Percentiles rank a stretch among this genome's conserved stretches.
phyloP scores from a whole-genome alignment of 1,140 invertebrate species.

The Schlechtendalia chinensis region DNA sequence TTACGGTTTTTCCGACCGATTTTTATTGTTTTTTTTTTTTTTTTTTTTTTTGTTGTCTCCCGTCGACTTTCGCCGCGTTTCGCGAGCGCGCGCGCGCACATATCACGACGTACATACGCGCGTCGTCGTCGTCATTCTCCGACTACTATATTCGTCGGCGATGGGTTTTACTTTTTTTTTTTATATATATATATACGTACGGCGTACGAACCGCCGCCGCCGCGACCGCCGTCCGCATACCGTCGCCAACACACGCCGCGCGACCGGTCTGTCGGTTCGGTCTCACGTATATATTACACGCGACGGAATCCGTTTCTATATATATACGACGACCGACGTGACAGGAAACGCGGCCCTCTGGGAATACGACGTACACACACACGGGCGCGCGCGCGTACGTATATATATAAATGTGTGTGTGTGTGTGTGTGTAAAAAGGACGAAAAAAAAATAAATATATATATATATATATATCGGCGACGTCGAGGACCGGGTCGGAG shows the following conservation, averaged over 20 bases:
- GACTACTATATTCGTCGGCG: not conserved
- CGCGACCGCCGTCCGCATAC: not conserved
- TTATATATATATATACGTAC: too few relatives aligned
- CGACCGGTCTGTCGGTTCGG: not conserved
- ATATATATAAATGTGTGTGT: too few relatives aligned
- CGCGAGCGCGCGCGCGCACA: too few relatives aligned
- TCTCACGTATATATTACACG: not conserved
- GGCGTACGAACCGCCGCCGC: not conserved
- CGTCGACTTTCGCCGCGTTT: too few relatives aligned
- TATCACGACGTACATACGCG: too few relatives aligned
- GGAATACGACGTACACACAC: too few relatives aligned
- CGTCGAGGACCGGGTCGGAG: not conserved
- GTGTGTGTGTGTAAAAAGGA: not conserved
- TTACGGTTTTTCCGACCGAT: too few relatives aligned
- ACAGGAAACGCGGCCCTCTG: not conserved
- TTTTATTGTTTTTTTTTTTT: too few relatives aligned
- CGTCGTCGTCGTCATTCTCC: constrained; percentile 2
- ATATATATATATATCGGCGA: too few relatives aligned
- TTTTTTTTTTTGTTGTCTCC: too few relatives aligned
- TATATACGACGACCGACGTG: not conserved
- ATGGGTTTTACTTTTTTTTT: not conserved
- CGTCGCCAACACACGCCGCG: not conserved
- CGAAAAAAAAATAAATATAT: not conserved
- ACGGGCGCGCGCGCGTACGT: too few relatives aligned
- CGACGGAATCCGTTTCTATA: not conserved